Conservation (phyloP, 2,113 vertebrate species). For the Eudyptes chrysolophus region DNA sequence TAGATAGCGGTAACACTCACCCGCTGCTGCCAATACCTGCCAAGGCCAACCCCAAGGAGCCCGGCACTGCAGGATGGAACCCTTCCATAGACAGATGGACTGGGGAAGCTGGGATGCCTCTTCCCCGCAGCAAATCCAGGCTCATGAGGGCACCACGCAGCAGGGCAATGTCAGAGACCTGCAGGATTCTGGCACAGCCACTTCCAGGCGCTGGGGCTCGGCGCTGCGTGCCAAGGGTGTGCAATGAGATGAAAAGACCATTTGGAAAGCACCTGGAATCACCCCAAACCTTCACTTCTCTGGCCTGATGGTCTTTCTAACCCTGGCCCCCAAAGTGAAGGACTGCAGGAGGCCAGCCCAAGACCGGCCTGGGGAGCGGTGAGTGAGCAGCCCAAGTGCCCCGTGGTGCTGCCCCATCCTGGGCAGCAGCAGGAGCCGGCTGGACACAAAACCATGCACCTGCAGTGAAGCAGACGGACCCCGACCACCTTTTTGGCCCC, state of each 20-base stretch:
- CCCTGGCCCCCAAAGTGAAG: not conserved
- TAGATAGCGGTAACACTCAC: not conserved
- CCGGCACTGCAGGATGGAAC: not conserved
- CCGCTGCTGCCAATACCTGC: rapidly evolving
- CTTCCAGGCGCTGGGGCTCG: not conserved
- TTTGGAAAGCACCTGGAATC: not conserved
- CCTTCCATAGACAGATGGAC: not conserved
- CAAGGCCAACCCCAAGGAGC: not conserved
- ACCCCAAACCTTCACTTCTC: not conserved
- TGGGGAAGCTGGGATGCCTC: not conserved
- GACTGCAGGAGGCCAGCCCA: not conserved
- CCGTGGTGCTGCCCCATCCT: not conserved
- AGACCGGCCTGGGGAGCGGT: not conserved
- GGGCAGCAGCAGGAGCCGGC: not conserved
- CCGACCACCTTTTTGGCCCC: not conserved
- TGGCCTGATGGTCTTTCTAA: not conserved
- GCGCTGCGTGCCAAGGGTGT: rapidly evolving
- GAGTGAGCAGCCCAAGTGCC: not conserved
- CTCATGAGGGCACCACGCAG: not conserved
- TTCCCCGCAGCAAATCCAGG: rapidly evolving
- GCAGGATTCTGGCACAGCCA: not conserved
- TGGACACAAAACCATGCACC: not conserved
- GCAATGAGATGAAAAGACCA: not conserved
- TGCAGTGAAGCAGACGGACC: not conserved
- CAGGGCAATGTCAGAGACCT: not conserved